phyloP scores from a whole-genome alignment of 2,888 invertebrate species.

The Conchocele bisecta region DNA sequence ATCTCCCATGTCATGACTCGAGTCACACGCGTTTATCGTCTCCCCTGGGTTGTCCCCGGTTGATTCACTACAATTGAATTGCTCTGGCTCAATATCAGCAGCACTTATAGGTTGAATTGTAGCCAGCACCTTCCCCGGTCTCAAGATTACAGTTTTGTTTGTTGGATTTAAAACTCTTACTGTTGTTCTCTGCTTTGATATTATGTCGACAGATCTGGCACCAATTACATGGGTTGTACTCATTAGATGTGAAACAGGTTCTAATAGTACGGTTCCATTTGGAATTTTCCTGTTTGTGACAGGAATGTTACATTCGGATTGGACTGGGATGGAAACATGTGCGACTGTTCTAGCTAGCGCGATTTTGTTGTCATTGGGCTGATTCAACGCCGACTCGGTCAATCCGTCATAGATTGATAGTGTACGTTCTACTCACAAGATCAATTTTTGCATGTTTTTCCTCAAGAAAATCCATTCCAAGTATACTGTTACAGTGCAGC shows the following conservation, averaged over 20 bases:
- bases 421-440: background rate
- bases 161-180: background rate
- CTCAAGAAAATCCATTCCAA: background rate
- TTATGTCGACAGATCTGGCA: background rate
- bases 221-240: background rate
- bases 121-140: background rate
- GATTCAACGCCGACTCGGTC: background rate
- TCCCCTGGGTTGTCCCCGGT: too few relatives aligned
- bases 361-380: background rate
- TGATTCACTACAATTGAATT: too few relatives aligned
- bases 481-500: background rate
- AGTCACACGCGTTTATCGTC: too few relatives aligned
- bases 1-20: background rate
- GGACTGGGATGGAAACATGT: background rate
- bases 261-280: background rate
- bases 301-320: background rate
- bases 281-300: background rate
- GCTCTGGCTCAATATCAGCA: background rate
- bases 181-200: background rate
- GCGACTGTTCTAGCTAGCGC: background rate
- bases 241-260: background rate
- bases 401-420: background rate
- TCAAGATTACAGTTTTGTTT: background rate
- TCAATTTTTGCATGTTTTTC: slow-evolving; percentile 1
- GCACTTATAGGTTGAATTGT: background rate